Evolutionary conservation across 1,140 invertebrate species (phyloP), one percentile per base, ranked within the genome.

Genomic region (Brachionus manjavacas): DNA sequence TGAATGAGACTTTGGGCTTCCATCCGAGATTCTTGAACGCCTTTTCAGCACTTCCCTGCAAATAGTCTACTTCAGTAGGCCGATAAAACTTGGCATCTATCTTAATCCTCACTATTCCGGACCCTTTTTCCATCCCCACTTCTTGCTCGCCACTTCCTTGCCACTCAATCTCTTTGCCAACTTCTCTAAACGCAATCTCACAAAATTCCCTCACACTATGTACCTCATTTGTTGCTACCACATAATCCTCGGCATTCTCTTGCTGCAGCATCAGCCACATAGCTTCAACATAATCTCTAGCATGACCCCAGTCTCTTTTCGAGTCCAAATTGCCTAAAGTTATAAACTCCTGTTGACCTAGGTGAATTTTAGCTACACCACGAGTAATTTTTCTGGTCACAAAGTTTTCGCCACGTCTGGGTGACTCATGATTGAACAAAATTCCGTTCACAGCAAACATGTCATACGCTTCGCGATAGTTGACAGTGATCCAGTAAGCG

Each of bases 251-350:
- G 0, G 97, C 94, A 55, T 90, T 89, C 0, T 96, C 92, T 88
- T 95, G 94, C 89, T 99, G 98, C n/a, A 99, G 90, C 95, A 99
- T 99, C 87, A 97, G 89, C 97, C 97, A 99, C 98, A 99, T 99
- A 11, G 96, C 97, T 94, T 99, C 95, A 31, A 99, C 95, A 91
- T 99, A 99, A 91, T 99, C 97, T 89, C 93, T 95, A 0, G 98
- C 98, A 91, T 99, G 98, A 9, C 98, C 98, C 98, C 98, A 99
- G 90, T 99, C 98, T 87, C 98, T 91, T 88, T 94, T 94, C 14
- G 97, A 94, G 90, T 99, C 96, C 85, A 99, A 91, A 90, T 98
- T 98, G 49, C 98, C 98, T 25, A 99, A 91, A 89, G 98, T 95
- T 70, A 99, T 90, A 84, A 90, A 92, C 85, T 97, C 93, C 88